A percentile compares a stretch with the other conserved stretches of the same genome.
phyloP scores from a whole-genome alignment of 1,140 invertebrate species.

The Episyrphus balteatus region DNA sequence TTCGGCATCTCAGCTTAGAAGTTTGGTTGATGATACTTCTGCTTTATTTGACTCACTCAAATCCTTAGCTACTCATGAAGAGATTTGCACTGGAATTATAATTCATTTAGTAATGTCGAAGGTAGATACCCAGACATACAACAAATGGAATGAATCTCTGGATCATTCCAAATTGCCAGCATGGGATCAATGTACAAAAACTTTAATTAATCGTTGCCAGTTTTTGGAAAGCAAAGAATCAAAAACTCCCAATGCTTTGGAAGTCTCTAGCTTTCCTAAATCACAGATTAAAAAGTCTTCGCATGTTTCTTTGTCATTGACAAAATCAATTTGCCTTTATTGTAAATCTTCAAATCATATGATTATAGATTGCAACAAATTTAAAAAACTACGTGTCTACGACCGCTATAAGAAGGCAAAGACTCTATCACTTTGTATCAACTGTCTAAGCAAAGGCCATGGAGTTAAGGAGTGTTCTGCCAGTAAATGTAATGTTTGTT shows the following conservation, averaged over 20 bases:
- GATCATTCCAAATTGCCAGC: not conserved
- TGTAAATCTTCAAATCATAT: too few relatives aligned
- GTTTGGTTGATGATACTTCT: not conserved
- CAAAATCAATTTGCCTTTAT: too few relatives aligned
- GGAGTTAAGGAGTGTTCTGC: too few relatives aligned
- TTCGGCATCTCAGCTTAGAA: not conserved
- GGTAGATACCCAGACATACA: not conserved
- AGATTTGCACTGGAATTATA: conserved; percentile 1
- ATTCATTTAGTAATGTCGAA: not conserved
- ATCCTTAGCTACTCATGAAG: not conserved
- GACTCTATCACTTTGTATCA: too few relatives aligned
- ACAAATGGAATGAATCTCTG: not conserved
- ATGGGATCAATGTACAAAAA: not conserved
- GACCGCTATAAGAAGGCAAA: too few relatives aligned
- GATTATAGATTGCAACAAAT: too few relatives aligned
- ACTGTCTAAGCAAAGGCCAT: too few relatives aligned
- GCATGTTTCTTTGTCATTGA: too few relatives aligned
- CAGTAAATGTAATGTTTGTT: too few relatives aligned
- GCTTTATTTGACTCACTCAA: conserved; percentile 2
- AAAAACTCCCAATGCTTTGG: not conserved
- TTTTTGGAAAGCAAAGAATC: not conserved
- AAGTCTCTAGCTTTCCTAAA: not conserved
- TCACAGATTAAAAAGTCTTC: too few relatives aligned
- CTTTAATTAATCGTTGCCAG: conserved; percentile 1
- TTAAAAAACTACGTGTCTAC: too few relatives aligned